These are phyloP conservation scores for Lateolabrax maculatus DNA, from an alignment of 2,797 vertebrate genomes.

Conservation along the genomic window DNA sequence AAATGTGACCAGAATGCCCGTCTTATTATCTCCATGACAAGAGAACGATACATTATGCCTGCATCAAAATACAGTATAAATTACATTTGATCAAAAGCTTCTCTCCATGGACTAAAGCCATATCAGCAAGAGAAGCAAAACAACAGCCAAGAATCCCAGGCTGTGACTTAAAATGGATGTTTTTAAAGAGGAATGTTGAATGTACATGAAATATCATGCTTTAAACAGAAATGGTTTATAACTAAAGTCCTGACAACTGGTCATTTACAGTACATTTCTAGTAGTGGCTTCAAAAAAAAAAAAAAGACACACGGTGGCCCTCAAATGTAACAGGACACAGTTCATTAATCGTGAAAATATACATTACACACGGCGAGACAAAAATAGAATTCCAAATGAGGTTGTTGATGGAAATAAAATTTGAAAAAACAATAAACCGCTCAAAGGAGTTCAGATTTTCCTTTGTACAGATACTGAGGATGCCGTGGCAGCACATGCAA, in stretches of 20 bases:
- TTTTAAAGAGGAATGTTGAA: conserved; percentile 94
- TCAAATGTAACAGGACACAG: conserved; percentile 3
- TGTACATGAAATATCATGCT: conserved; percentile 92
- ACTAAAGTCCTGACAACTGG: conserved; percentile 63
- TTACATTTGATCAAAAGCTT: conserved; percentile 54
- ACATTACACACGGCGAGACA: conserved; percentile 48
- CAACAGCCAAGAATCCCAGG: conserved; percentile 51
- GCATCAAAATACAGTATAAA: conserved; percentile 69
- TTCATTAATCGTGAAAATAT: conserved; percentile 45
- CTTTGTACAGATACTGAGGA: conserved; percentile 51
- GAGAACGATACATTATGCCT: conserved; percentile 53
- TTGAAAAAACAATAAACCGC: conserved; percentile 38
- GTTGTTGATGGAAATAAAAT: conserved; percentile 65
- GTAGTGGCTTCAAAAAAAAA: conserved; percentile 35
- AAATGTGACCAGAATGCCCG: conserved; percentile 49
- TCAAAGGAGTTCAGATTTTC: conserved; percentile 77
- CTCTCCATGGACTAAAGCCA: conserved; percentile 12
- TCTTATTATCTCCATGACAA: conserved; percentile 46
- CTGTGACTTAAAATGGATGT: conserved; percentile 90
- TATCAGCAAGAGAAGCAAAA: conserved; percentile 45
- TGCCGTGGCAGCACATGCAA: conserved; percentile 48
- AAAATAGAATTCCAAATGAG: conserved; percentile 58
- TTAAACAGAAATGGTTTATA: conserved; percentile 85
- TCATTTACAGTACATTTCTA: conserved; percentile 50
- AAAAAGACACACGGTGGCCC: conserved; percentile 9